Evolutionary conservation across 2,888 invertebrate genomes (phyloP).

Genomic region (Oligia strigilis): DNA sequence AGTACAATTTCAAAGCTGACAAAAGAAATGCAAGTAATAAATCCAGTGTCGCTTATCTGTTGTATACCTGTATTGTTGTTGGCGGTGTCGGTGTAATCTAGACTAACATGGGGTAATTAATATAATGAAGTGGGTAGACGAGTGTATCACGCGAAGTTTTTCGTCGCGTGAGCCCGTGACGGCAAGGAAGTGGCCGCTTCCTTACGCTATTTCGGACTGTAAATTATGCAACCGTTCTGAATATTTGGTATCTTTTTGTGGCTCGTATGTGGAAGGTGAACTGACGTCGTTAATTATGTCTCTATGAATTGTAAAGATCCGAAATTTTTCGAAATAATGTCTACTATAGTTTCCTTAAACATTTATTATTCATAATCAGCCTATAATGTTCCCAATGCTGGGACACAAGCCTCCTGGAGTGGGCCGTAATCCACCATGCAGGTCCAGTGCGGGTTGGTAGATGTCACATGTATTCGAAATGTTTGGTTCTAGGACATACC

Average conservation of each 20-base stretch:
- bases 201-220: conserved; percentile 79
- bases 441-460: not conserved
- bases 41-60: conserved; percentile 87
- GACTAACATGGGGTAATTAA: conserved; percentile 88
- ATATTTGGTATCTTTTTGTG: conserved; percentile 74
- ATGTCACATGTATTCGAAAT: not conserved
- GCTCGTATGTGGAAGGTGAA: conserved; percentile 41
- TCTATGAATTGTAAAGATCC: conserved; percentile 34
- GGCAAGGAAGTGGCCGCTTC: conserved; percentile 72
- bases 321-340: not conserved
- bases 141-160: conserved; percentile 84
- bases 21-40: conserved; percentile 91
- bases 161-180: conserved; percentile 80
- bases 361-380: not conserved
- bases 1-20: conserved; percentile 91
- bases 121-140: conserved; percentile 86
- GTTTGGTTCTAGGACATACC: not conserved
- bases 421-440: not conserved
- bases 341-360: not conserved
- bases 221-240: conserved; percentile 75
- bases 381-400: not conserved
- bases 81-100: conserved; percentile 84
- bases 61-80: conserved; percentile 88
- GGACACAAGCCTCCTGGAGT: not conserved
- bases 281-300: conserved; percentile 55